Conservation (phyloP, 2,888 invertebrate species). For the Ophioninae sp. region DNA sequence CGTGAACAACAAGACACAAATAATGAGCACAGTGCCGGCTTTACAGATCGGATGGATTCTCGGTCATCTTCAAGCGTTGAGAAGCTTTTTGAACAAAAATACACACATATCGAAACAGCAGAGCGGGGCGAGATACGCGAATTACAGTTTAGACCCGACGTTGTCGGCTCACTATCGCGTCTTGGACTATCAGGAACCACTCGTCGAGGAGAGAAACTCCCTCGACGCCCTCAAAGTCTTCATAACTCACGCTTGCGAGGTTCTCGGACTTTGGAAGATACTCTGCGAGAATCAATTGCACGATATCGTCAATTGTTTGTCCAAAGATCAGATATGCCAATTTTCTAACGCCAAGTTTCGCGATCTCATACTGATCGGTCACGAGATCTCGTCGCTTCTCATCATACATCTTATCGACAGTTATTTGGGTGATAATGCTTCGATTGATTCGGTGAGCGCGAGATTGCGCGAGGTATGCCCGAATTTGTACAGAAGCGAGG, state of each 20-base stretch:
- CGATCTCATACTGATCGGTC: slow-evolving; percentile 90
- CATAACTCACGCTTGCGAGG: slow-evolving; percentile 91
- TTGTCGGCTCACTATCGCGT: slow-evolving; percentile 68
- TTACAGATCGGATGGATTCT: slow-evolving; percentile 83
- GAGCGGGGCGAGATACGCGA: slow-evolving; percentile 68
- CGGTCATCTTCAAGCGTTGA: slow-evolving; percentile 88
- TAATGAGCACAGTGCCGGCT: slow-evolving; percentile 74
- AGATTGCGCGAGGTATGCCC: slow-evolving; percentile 95
- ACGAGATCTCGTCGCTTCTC: slow-evolving; percentile 88
- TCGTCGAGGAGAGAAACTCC: slow-evolving; percentile 88
- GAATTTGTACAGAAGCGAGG: slow-evolving; percentile 95
- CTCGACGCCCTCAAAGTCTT: slow-evolving; percentile 89
- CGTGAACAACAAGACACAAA: slow-evolving; percentile 73
- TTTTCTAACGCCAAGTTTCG: slow-evolving; percentile 85
- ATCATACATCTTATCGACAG: slow-evolving; percentile 93
- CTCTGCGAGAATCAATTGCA: slow-evolving; percentile 96
- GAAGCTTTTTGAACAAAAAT: slow-evolving; percentile 88
- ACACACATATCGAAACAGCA: slow-evolving; percentile 82
- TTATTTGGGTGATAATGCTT: slow-evolving; percentile 97
- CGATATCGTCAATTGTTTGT: slow-evolving; percentile 87
- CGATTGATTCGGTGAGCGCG: slow-evolving; percentile 94
- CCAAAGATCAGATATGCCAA: slow-evolving; percentile 84
- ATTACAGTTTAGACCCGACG: slow-evolving; percentile 75
- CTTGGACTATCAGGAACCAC: slow-evolving; percentile 73
- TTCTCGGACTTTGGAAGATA: slow-evolving; percentile 95